phyloP scores from a whole-genome alignment of 2,113 vertebrate genomes.

The Gopherus evgoodei region DNA sequence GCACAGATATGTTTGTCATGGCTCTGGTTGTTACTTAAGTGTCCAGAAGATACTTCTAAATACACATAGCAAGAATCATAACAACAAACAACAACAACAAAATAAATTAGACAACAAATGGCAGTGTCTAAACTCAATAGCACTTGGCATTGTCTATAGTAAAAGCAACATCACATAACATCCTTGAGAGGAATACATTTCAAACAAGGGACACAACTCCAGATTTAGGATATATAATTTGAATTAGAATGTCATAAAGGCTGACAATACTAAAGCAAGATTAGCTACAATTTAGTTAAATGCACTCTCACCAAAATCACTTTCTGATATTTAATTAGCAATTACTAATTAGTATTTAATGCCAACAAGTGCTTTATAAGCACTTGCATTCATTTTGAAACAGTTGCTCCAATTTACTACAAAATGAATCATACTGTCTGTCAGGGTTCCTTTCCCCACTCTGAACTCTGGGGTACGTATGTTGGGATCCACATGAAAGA shows the following conservation, averaged over 20 bases:
- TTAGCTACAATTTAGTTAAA: not conserved
- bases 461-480: no score
- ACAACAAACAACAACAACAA: not conserved
- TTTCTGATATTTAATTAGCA: not conserved
- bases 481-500: no score
- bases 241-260: fast-evolving
- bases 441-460: no score
- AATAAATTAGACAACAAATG: not conserved
- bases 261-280: not conserved
- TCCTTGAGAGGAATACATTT: not conserved
- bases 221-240: not conserved
- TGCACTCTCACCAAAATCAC: not conserved
- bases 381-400: not conserved
- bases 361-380: not conserved
- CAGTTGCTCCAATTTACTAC: not conserved
- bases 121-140: fast-evolving
- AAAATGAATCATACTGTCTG: not conserved
- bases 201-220: not conserved
- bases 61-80: not conserved
- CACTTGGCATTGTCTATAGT: not conserved
- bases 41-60: not conserved
- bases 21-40: not conserved
- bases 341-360: not conserved
- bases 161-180: not conserved
- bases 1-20: not conserved